Evolutionary conservation across 2,113 vertebrate genomes (phyloP).

Genomic region (Atrichornis clamosus): DNA sequence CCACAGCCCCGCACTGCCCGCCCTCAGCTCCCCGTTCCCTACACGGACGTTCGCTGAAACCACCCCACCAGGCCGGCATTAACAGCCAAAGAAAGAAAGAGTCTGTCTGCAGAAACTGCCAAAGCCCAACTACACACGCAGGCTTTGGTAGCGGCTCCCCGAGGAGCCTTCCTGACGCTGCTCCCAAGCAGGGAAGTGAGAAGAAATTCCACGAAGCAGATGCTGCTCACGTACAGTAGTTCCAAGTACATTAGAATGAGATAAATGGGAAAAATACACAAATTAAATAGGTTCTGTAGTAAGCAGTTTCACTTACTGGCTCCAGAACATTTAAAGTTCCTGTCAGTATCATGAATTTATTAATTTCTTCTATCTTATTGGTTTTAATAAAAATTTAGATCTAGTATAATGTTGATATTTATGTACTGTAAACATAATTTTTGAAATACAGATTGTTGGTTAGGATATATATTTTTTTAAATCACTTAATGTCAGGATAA

Average conservation of each 20-base stretch:
- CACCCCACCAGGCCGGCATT: neutral
- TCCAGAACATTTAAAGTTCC: neutral
- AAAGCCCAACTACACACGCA: neutral
- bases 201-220: slow-evolving; percentile 25
- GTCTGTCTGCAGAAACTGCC: neutral
- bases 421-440: neutral
- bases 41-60: neutral
- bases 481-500: neutral
- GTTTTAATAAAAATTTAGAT: neutral
- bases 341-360: neutral
- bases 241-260: neutral
- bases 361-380: neutral
- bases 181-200: neutral
- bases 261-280: neutral
- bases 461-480: neutral
- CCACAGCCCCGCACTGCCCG: slow-evolving; percentile 48
- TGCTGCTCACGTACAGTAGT: slow-evolving; percentile 29
- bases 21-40: slow-evolving; percentile 59
- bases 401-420: neutral
- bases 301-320: neutral
- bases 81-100: neutral
- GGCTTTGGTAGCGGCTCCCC: neutral
- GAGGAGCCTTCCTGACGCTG: neutral
- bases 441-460: neutral
- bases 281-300: neutral